Conservation (phyloP, 2,888 invertebrate species). For the Thecophora atra region DNA sequence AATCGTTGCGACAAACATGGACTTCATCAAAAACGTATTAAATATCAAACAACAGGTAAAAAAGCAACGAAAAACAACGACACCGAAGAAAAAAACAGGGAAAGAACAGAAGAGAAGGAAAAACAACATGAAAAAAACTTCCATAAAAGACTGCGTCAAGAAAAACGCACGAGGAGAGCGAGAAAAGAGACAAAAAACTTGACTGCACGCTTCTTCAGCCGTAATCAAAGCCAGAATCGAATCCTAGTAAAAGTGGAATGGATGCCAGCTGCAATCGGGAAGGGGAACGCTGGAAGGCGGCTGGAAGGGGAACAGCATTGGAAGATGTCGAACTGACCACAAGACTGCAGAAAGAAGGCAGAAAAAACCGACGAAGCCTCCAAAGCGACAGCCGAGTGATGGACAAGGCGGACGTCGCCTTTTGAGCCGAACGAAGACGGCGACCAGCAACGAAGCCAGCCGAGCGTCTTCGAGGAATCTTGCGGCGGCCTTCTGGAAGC, state of each 20-base stretch:
- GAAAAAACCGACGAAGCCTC: not conserved
- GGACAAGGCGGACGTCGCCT: not conserved
- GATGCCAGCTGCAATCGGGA: too few relatives aligned
- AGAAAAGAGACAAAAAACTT: not conserved
- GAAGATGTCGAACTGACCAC: conserved; percentile 8
- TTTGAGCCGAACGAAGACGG: not conserved
- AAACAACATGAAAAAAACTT: conserved; percentile 13
- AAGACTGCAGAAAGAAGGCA: not conserved
- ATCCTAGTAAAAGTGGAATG: not conserved
- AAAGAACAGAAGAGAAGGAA: conserved; percentile 3
- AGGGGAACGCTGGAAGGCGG: not conserved
- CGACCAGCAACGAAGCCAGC: too few relatives aligned
- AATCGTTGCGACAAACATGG: conserved; percentile 42
- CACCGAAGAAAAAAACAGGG: not conserved
- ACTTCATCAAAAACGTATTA: conserved; percentile 50
- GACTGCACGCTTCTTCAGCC: not conserved
- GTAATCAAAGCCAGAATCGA: not conserved
- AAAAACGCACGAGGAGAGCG: not conserved
- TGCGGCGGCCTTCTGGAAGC: conserved; percentile 21
- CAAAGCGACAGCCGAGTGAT: not conserved
- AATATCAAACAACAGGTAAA: conserved; percentile 48
- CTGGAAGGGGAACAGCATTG: not conserved
- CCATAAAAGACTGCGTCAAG: conserved; percentile 2
- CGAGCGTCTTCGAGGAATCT: not conserved
- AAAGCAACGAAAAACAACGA: conserved; percentile 15